Evolutionary conservation across 2,797 vertebrate genomes (phyloP), one percentile per base, ranked within the genome.

Genomic region (Siniperca scherzeri): DNA sequence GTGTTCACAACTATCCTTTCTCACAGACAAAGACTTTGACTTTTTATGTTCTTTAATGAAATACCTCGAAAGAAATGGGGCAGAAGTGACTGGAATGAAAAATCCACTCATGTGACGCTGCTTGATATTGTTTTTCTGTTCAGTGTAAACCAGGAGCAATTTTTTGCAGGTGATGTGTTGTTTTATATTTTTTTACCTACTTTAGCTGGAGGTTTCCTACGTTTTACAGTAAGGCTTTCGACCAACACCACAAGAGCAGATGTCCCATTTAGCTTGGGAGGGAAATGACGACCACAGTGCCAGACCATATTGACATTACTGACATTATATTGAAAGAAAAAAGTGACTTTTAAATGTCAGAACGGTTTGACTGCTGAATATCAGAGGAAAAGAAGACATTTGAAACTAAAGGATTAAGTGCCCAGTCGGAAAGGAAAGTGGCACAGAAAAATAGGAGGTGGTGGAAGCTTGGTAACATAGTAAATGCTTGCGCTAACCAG

Each of bases 1-100:
- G 73, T 81, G 77, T 77, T 90, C 72, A 71, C 82, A 72, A 21
- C 52, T 75, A 9, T 74, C 27, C 16, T 36, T 14, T 12, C 27
- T 65, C 68, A 48, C 56, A 56, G 46, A n/a, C 21, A 3, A 22
- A 55, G 33, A 55, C 21, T 9, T 16, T 42, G 55, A 27, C 21
- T 46, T 56, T 14, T 67, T 36, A 73, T 42, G 68, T n/a, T 53
- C 25, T 66, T 56, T 53, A 27, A 59, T 57, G 50, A 77, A 65
- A 25, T 9, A 19, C 7, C 3, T 52, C 4, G 22, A 9, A 33
- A 14, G 27, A 53, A 38, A 46, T 5, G 9, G 10, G 30, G 30
- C 17, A 22, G 27, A 68, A 6, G 60, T 8, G 13, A 38, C 52
- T n/a, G 27, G 16, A 60, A n/a, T 7, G 12, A 48, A 25, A 17